Percentiles rank a stretch among this genome's conserved stretches.
These are phyloP conservation scores for Cephalopholis sonnerati DNA, from an alignment of 2,113 vertebrate genomes.

Conservation along the genomic window DNA sequence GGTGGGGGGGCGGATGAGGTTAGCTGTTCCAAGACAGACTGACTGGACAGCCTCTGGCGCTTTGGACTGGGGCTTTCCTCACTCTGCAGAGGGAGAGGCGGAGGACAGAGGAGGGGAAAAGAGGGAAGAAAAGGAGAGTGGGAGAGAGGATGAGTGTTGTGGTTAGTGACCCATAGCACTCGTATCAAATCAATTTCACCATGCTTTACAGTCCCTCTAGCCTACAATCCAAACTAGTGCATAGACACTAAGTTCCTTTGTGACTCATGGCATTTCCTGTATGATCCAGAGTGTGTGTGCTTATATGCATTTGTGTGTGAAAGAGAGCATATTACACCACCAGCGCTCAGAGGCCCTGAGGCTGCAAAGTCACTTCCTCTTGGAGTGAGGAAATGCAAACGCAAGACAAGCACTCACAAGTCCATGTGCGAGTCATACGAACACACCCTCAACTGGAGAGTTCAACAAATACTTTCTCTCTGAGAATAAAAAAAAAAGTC, in stretches of 20 bases:
- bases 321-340: slow-evolving; percentile 58
- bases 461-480: slow-evolving; percentile 12
- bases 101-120: slow-evolving; percentile 15
- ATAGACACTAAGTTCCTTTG: slow-evolving; percentile 58
- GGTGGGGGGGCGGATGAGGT: slow-evolving; percentile 88
- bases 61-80: slow-evolving; percentile 98
- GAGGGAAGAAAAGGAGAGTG: slow-evolving; percentile 18
- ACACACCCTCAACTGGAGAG: slow-evolving; percentile 58
- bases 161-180: slow-evolving; percentile 71
- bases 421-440: slow-evolving; percentile 51
- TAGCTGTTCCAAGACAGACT: slow-evolving; percentile 94
- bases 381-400: slow-evolving; percentile 67
- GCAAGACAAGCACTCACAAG: slow-evolving; percentile 68
- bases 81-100: slow-evolving; percentile 80
- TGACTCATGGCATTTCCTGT: slow-evolving; percentile 68
- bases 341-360: slow-evolving; percentile 55
- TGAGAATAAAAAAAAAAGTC: slow-evolving; percentile 9
- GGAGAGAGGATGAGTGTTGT: slow-evolving; percentile 30
- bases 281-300: slow-evolving; percentile 28
- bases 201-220: slow-evolving; percentile 36
- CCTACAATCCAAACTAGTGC: slow-evolving; percentile 40
- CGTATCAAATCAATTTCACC: slow-evolving; percentile 59
- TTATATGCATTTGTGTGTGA: slow-evolving; percentile 7
- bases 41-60: slow-evolving; percentile 94
- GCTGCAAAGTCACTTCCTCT: slow-evolving; percentile 78